Evolutionary conservation across 2,888 invertebrate species (phyloP), one percentile per base, ranked within the genome.

Genomic region (Synanthedon tipuliformis): DNA sequence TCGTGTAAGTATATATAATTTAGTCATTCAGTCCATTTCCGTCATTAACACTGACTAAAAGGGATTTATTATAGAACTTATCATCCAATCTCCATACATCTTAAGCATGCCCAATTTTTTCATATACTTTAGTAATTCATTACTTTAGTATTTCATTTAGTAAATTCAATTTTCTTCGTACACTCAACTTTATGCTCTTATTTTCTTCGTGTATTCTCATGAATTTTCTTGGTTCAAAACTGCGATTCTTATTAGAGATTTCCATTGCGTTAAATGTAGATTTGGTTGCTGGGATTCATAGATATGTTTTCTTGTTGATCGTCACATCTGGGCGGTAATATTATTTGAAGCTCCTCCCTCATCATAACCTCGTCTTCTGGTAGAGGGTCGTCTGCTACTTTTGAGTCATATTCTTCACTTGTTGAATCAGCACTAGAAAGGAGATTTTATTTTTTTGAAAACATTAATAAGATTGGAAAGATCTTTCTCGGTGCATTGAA

Each of bases 261-360:
- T 45, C 5, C 18, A 49, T 16, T 49, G 41, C 4, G 7, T 41
- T 41, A 41, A 41, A 13, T 23, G 23, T 23, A 23, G 1, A 23
- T 23, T 15, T 8, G 3, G 11, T 10, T 12, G 18, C 11, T 18
- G 2, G 13, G 18, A 3, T 49, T 18, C 49, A 49, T 7, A 8
- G 49, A 10, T 7, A 23, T 49, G 12, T 45, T 13, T 15, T 12
- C 15, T 50, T 50, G 62, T 61, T 12, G 71, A 65, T 86, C 84
- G 57, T 84, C 85, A 58, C 76, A 76, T 34, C 82, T 69, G 4
- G 86, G 86, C 0, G 86, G 85, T 3, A 87, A 69, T 11, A 87
- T 82, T 18, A 85, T 84, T 56, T 86, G 86, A 23, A 87, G 66
- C 57, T 87, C 84, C 51, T 85, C 86, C 53, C 73, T 70, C 3